Conservation (phyloP, 2,113 vertebrate genomes). For the Butorides virescens region DNA sequence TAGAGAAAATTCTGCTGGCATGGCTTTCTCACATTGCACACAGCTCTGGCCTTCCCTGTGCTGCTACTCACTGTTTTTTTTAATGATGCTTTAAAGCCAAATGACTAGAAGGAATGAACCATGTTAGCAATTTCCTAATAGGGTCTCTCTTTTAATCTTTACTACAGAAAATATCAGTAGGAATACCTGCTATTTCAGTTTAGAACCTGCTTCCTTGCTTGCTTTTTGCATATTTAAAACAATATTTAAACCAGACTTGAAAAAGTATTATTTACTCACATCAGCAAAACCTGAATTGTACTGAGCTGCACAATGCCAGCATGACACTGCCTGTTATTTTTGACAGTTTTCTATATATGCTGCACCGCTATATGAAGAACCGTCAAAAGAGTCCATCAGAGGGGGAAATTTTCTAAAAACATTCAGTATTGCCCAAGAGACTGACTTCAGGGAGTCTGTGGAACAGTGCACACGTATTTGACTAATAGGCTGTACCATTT, state of each 20-base stretch:
- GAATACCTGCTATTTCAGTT: constrained; percentile 5
- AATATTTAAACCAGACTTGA: background rate
- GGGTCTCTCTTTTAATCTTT: constrained; percentile 17
- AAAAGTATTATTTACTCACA: background rate
- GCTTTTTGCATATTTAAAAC: background rate
- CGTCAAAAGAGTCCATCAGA: background rate
- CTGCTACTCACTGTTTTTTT: background rate
- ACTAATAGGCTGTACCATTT: background rate
- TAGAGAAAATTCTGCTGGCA: constrained; percentile 25
- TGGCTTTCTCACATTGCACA: background rate
- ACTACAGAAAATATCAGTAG: constrained; percentile 5
- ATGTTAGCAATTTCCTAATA: background rate
- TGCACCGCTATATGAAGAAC: background rate
- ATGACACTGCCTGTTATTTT: background rate
- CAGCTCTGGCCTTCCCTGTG: background rate
- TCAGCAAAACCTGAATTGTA: background rate
- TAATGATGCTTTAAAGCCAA: constrained; percentile 50
- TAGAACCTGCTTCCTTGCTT: background rate
- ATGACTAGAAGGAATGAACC: constrained; percentile 49
- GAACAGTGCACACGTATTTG: background rate
- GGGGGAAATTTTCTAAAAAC: background rate
- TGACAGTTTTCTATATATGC: background rate
- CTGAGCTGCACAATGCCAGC: background rate
- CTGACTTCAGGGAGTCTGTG: background rate
- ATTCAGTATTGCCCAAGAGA: background rate